phyloP scores from a whole-genome alignment of 2,888 invertebrate genomes.

The Epistrophella euchroma region DNA sequence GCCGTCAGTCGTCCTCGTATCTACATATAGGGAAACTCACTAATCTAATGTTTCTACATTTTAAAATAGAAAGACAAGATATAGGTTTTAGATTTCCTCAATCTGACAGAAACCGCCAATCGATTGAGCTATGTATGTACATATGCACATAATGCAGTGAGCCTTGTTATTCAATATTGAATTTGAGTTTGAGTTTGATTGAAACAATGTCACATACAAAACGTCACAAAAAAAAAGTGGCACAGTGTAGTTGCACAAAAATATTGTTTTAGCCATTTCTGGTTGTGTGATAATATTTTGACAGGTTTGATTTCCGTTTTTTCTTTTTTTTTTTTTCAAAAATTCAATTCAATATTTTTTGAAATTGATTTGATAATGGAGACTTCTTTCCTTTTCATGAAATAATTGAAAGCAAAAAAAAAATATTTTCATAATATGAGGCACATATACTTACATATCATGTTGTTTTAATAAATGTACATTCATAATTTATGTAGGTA shows the following conservation, averaged over 20 bases:
- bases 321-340: neutral
- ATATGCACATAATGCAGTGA: too few relatives aligned
- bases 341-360: conserved; percentile 6
- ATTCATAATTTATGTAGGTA: too few relatives aligned
- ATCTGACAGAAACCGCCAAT: conserved; percentile 51
- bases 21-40: neutral
- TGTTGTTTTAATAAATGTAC: too few relatives aligned
- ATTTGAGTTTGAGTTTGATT: conserved; percentile 40
- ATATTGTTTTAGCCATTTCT: conserved; percentile 19
- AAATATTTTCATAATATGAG: neutral
- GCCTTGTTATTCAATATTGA: conserved; percentile 39
- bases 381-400: neutral
- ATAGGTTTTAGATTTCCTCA: conserved; percentile 39
- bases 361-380: conserved; percentile 3
- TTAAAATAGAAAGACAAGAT: conserved; percentile 19
- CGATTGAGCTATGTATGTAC: conserved; percentile 1
- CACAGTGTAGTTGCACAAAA: neutral
- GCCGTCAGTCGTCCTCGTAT: neutral
- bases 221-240: conserved; percentile 4
- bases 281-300: conserved; percentile 12
- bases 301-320: conserved; percentile 24
- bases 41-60: conserved; percentile 17
- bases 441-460: too few relatives aligned
- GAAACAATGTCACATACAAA: conserved; percentile 29
- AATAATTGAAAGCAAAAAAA: neutral